A percentile compares a stretch with the other conserved stretches of the same genome.
Conservation (phyloP, 2,797 vertebrate species). For the Epinephelus coioides region DNA sequence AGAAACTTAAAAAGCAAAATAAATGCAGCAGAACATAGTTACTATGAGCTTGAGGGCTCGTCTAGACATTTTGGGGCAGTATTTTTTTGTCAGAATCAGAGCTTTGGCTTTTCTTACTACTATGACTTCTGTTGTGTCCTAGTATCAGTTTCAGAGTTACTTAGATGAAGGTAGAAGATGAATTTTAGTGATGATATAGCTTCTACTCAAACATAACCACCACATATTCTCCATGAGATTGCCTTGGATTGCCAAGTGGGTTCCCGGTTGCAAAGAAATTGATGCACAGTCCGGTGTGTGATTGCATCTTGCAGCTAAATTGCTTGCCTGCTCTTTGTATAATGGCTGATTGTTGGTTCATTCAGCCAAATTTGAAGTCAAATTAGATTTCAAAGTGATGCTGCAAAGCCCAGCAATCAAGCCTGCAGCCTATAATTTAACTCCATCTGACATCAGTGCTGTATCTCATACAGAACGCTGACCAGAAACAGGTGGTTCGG, state of each 20-base stretch:
- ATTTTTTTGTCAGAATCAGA: too few relatives aligned
- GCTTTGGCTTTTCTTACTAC: too few relatives aligned
- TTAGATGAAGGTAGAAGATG: not conserved
- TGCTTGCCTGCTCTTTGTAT: not conserved
- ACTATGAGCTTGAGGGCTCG: too few relatives aligned
- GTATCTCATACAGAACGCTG: not conserved
- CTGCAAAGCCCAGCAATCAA: not conserved
- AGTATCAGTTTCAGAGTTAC: not conserved
- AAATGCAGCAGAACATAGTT: too few relatives aligned
- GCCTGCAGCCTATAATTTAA: not conserved
- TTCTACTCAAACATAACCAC: not conserved
- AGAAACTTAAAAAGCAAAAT: too few relatives aligned
- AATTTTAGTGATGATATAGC: not conserved
- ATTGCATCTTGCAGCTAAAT: not conserved
- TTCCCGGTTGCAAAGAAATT: not conserved
- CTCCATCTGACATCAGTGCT: conserved; percentile 7
- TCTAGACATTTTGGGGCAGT: too few relatives aligned
- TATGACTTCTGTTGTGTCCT: too few relatives aligned
- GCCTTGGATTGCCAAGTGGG: not conserved
- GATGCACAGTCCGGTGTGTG: not conserved
- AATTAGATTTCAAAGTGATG: not conserved
- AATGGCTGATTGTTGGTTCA: not conserved
- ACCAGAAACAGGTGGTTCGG: not conserved
- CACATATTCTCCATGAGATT: not conserved
- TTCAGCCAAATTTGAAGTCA: not conserved